Evolutionary conservation across 30 jellyfish, hydroid and myxozoan genomes (phyloP).

Genomic region (Aurelia aurita): DNA sequence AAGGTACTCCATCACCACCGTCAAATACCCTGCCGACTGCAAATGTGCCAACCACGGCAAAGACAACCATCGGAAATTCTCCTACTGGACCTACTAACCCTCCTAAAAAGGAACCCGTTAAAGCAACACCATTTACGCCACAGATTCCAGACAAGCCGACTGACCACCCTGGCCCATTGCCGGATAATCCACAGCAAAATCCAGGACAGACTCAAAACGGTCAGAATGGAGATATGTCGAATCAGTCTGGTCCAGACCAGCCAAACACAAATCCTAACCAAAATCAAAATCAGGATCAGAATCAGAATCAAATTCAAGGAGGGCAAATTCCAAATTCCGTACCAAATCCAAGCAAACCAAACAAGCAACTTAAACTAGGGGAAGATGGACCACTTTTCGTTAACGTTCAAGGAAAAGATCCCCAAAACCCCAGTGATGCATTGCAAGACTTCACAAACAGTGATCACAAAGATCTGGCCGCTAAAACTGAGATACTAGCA

Average conservation of each 20-base stretch:
- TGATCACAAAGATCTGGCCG: constrained; percentile 1
- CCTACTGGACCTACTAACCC: not conserved
- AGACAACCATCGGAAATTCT: constrained; percentile 5
- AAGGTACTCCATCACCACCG: not conserved
- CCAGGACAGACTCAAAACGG: no score
- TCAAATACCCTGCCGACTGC: not conserved
- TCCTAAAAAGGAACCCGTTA: constrained; percentile 1
- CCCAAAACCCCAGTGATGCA: constrained; percentile 54
- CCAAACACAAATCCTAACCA: constrained; percentile 27
- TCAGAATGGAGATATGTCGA: constrained; percentile 4
- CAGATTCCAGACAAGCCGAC: constrained; percentile 54
- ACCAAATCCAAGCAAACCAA: constrained; percentile 39
- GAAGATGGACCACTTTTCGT: constrained; percentile 14
- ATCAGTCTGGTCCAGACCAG: constrained; percentile 5
- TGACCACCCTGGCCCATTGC: constrained; percentile 1
- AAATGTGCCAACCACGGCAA: not conserved
- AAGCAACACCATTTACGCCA: constrained; percentile 53
- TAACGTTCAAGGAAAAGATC: constrained; percentile 13
- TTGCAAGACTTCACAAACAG: constrained; percentile 6
- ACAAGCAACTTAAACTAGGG: not conserved
- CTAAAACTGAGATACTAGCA: not conserved
- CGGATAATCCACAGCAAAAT: no score
- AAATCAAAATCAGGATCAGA: constrained; percentile 14
- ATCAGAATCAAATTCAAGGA: not conserved
- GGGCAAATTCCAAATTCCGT: not conserved